Percentiles rank a stretch among this genome's conserved stretches.
Evolutionary conservation across 2,797 vertebrate species (phyloP).

Genomic region (Smutsia temminckii): DNA sequence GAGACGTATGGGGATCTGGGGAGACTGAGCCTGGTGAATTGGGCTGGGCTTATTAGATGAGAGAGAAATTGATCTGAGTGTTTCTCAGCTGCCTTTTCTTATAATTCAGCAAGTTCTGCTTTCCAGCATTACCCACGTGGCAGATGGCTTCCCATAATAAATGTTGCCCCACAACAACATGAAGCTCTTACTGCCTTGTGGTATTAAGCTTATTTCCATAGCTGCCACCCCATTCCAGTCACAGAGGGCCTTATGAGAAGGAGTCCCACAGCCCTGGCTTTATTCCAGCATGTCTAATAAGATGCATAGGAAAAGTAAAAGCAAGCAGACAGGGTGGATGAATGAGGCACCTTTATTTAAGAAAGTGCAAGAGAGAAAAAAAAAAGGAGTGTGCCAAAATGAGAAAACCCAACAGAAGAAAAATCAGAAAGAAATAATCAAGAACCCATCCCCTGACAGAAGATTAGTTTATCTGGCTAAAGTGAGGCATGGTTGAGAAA

Average conservation of each 20-base stretch:
- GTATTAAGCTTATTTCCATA: slow-evolving; percentile 63
- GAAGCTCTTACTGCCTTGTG: slow-evolving; percentile 40
- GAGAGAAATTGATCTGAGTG: not conserved
- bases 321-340: slow-evolving; percentile 69
- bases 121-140: slow-evolving; percentile 32
- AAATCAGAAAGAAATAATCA: slow-evolving; percentile 79
- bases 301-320: slow-evolving; percentile 67
- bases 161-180: slow-evolving; percentile 43
- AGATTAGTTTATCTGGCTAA: slow-evolving; percentile 81
- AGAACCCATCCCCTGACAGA: slow-evolving; percentile 77
- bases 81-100: slow-evolving; percentile 29
- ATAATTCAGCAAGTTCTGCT: slow-evolving; percentile 31
- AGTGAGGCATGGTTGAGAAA: slow-evolving; percentile 81
- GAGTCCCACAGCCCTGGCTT: not conserved
- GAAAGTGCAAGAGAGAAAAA: slow-evolving; percentile 70
- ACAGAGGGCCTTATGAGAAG: not conserved
- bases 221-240: slow-evolving; percentile 3
- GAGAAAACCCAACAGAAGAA: slow-evolving; percentile 80
- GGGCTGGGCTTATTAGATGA: not conserved
- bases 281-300: slow-evolving; percentile 60
- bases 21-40: not conserved
- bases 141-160: slow-evolving; percentile 53
- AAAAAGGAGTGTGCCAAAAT: slow-evolving; percentile 77
- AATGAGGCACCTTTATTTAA: slow-evolving; percentile 70
- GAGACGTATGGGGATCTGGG: not conserved